A percentile compares a stretch with the other conserved stretches of the same genome.
Evolutionary conservation across 1,140 invertebrate genomes (phyloP).

Genomic region (Lethrus apterus): DNA sequence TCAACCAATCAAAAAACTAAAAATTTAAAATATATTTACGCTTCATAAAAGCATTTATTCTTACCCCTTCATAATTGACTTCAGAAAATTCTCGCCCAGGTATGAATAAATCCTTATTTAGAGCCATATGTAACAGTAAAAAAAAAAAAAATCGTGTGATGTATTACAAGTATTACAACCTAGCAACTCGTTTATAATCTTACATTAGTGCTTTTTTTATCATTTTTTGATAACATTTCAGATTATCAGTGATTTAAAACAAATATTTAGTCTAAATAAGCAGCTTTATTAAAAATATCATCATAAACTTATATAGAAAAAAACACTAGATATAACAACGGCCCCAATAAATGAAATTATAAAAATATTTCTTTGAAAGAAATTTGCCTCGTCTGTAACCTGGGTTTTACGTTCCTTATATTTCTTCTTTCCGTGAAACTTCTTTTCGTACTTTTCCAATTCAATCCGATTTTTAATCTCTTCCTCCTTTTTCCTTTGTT

Average conservation of each 20-base stretch:
- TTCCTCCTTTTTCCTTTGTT: constrained; percentile 50
- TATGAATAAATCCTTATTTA: too few relatives aligned
- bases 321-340: too few relatives aligned
- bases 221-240: too few relatives aligned
- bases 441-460: constrained; percentile 64
- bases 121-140: too few relatives aligned
- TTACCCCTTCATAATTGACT: constrained; percentile 5
- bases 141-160: too few relatives aligned
- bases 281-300: neutral
- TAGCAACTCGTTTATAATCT: too few relatives aligned
- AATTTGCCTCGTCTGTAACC: constrained; percentile 37
- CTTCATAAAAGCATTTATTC: neutral
- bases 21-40: constrained; percentile 17
- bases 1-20: constrained; percentile 50
- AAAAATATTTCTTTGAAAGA: too few relatives aligned
- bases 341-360: too few relatives aligned
- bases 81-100: neutral
- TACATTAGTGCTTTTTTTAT: too few relatives aligned
- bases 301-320: too few relatives aligned
- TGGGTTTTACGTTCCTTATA: constrained; percentile 41
- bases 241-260: neutral
- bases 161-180: too few relatives aligned
- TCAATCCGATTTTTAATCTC: constrained; percentile 59
- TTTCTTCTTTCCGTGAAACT: constrained; percentile 55
- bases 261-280: neutral